Percentiles rank a stretch among this genome's conserved stretches.
phyloP scores from a whole-genome alignment of 2,113 vertebrate species.

The Halcyon malimbica region DNA sequence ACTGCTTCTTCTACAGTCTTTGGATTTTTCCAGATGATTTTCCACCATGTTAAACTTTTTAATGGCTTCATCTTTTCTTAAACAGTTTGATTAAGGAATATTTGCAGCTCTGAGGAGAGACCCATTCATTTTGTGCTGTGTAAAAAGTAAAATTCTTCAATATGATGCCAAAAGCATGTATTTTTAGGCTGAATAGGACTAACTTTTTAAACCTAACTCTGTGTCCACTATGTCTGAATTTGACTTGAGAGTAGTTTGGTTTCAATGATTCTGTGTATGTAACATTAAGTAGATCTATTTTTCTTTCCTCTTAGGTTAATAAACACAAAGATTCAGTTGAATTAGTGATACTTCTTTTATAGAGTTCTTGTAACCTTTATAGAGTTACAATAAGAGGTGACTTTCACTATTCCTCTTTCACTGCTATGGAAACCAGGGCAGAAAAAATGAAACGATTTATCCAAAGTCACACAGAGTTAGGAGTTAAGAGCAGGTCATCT shows the following conservation, averaged over 20 bases:
- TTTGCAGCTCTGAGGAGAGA: background rate
- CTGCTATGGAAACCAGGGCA: background rate
- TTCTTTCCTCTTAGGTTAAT: background rate
- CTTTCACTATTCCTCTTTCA: background rate
- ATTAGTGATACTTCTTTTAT: background rate
- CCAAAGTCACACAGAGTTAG: background rate
- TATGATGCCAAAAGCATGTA: background rate
- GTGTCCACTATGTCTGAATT: background rate
- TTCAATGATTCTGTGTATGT: background rate
- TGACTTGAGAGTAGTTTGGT: background rate
- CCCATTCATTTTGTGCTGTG: background rate
- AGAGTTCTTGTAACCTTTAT: background rate
- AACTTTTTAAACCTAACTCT: background rate
- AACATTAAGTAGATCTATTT: background rate
- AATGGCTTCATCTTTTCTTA: background rate
- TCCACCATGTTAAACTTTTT: background rate
- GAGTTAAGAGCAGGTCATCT: background rate
- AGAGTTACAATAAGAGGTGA: accelerated
- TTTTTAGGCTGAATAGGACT: background rate
- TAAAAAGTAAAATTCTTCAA: background rate
- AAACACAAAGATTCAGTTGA: background rate
- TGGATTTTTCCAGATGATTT: background rate
- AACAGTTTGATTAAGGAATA: background rate
- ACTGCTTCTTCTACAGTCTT: background rate
- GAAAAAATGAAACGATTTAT: background rate